These are phyloP conservation scores for Physella acuta DNA, from an alignment of 1,140 invertebrate genomes.

Conservation along the genomic window DNA sequence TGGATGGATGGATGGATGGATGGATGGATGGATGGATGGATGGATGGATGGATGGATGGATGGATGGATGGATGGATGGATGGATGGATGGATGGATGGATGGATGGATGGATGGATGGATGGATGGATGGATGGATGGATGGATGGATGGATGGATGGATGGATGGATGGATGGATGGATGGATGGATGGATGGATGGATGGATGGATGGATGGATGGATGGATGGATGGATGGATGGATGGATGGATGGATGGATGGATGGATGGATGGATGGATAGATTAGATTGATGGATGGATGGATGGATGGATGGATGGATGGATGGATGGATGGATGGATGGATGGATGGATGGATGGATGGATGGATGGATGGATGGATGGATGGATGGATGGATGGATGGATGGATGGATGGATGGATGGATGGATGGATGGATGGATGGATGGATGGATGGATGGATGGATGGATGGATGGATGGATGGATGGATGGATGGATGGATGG, in stretches of 20 bases:
- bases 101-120: conserved; percentile 1
- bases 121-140: background rate
- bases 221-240: background rate
- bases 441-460: too few species aligned
- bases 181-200: background rate
- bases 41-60: background rate
- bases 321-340: too few species aligned
- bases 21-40: background rate
- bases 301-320: too few species aligned
- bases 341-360: too few species aligned
- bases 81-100: background rate
- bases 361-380: too few species aligned
- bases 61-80: background rate
- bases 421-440: too few species aligned
- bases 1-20: conserved; percentile 1
- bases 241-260: background rate
- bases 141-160: background rate
- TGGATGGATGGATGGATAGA: conserved; percentile 3
- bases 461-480: too few species aligned
- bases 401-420: too few species aligned
- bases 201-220: background rate
- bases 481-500: too few species aligned
- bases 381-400: too few species aligned
- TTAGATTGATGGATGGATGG: too few species aligned
- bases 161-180: background rate